Evolutionary conservation across 2,113 vertebrate species (phyloP), one percentile per base, ranked within the genome.

Genomic region (Xiphorhynchus elegans): DNA sequence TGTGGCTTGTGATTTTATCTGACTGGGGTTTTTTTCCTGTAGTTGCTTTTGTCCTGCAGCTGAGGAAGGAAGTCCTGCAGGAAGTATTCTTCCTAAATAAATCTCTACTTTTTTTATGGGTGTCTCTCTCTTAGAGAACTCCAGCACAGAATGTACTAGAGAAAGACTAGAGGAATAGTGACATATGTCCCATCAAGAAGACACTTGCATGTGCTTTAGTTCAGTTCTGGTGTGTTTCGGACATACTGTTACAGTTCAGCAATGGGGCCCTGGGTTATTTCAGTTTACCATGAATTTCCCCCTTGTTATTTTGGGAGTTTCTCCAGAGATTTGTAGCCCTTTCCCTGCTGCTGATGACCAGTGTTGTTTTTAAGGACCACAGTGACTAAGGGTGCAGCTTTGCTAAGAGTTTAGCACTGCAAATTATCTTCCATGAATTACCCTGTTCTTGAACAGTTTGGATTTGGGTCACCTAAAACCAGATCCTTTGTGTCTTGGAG

Each of bases 21-120:
- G 69, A n/a, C 0, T 0, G 0, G 39, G 5, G 6, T 55, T 64
- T 69, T 69, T 58, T 58, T 10, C 62, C 80, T 91, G 40, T 87
- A 64, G 24, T 79, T 91, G 40, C 62, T 82, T 91, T 94, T 97
- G 70, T 95, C 75, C 83, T 92, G 53, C 29, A 46, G 1, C n/a
- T 40, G n/a, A 70, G 84, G 59, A 78, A 86, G 63, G 58, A 94
- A 84, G 21, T 81, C n/a, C 68, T 69, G 49, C 58, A 92, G 85
- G 92, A 87, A 95, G 44, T 82, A 84, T 40, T 84, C 52, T 78
- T 95, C 60, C 77, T 60, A 79, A 83, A 84, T 37, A 93, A 44
- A 3, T 72, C 5, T 56, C 8, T 69, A 4, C 21, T 44, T 58
- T 82, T 90, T 87, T 35, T 42, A 7, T 18, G 29, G 7, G 7